Conservation (phyloP, 2,797 vertebrate genomes). For the Tragelaphus eurycerus region DNA sequence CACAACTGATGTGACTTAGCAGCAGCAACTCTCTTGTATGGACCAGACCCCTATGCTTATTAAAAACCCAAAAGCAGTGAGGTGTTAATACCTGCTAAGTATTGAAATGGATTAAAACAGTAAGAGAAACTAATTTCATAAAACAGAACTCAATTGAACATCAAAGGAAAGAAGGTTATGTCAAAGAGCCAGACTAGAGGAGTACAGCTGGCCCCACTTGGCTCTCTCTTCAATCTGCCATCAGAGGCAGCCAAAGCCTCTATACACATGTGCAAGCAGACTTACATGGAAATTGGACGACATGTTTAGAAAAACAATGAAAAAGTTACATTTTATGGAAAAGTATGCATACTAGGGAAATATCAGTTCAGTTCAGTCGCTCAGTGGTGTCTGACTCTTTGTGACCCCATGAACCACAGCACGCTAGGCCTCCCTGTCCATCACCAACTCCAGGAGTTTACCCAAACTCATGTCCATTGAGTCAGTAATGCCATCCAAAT, state of each 20-base stretch:
- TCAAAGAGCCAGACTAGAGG: no score
- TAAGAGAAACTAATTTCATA: not conserved
- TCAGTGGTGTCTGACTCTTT: not conserved
- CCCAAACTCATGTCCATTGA: not conserved
- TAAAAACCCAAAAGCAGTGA: not conserved
- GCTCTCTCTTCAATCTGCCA: not conserved
- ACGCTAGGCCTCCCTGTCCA: not conserved
- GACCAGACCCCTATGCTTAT: not conserved
- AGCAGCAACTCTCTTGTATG: not conserved
- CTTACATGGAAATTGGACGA: fast-evolving
- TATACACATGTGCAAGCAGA: not conserved
- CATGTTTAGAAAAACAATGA: not conserved
- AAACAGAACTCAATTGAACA: not conserved
- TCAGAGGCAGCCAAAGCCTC: not conserved
- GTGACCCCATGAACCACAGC: not conserved
- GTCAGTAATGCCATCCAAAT: not conserved
- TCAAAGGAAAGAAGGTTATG: not conserved
- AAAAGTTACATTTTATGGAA: not conserved
- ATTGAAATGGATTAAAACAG: not conserved
- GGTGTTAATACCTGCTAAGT: not conserved
- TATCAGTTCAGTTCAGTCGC: not conserved
- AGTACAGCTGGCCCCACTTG: not conserved
- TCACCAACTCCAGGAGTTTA: not conserved
- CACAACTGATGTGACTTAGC: no score
- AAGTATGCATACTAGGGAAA: not conserved